These are phyloP conservation scores for Nasonia vitripennis DNA, from an alignment of 1,140 invertebrate species.

Conservation along the genomic window DNA sequence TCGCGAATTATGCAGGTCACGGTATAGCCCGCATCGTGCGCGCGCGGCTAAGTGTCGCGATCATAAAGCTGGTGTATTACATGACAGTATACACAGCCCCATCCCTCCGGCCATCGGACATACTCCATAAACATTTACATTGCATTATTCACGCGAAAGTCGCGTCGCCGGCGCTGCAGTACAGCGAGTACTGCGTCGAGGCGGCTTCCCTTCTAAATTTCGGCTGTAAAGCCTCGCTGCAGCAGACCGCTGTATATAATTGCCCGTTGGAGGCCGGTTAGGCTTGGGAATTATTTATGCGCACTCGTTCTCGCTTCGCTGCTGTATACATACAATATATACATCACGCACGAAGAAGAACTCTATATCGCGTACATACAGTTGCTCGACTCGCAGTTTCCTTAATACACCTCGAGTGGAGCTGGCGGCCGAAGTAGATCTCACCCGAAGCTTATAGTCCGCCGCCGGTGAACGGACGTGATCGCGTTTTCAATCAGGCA, in stretches of 20 bases:
- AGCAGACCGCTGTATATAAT: constrained; percentile 1
- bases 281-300: constrained; percentile 38
- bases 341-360: too few species aligned
- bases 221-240: background rate
- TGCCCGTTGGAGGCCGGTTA: constrained; percentile 16
- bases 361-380: too few species aligned
- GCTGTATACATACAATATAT: too few species aligned
- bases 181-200: background rate
- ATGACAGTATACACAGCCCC: background rate
- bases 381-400: constrained; percentile 42
- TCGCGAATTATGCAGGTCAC: constrained; percentile 23
- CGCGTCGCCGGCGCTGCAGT: background rate
- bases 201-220: constrained; percentile 29
- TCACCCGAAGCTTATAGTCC: too few species aligned
- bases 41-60: constrained; percentile 34
- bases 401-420: constrained; percentile 30
- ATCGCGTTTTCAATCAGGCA: constrained; percentile 60
- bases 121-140: constrained; percentile 54
- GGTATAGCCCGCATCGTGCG: background rate
- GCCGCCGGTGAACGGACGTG: constrained; percentile 37
- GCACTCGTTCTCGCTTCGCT: background rate
- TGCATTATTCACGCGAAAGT: constrained; percentile 53
- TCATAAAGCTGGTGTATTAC: constrained; percentile 51
- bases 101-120: constrained; percentile 14
- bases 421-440: too few species aligned